Evolutionary conservation across 2,888 invertebrate species (phyloP), one percentile per base, ranked within the genome.

Genomic region (Hirtodrosophila alboralis): DNA sequence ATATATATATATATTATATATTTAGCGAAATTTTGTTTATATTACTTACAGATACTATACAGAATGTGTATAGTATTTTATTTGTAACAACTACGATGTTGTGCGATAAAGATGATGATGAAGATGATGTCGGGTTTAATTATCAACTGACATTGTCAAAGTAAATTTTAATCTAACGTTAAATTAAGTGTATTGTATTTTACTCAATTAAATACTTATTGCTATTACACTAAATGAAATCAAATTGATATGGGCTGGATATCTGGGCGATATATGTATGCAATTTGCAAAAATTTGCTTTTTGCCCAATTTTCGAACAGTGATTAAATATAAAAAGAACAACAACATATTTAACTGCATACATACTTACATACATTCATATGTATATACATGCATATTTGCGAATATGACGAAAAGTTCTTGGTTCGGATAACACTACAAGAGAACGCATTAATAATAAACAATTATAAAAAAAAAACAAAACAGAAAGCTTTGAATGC

Each of bases 341-440:
- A 23, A 23, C 6, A 9, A 34, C 9, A 31, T 33, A 33, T 13
- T 26, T 44, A 33, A 3, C 8, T 31, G 31, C 14, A 23, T 10
- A 23, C 28, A 47, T 28, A 34, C 16, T 27, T 10, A 12, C 13
- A 31, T 21, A 49, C 10, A 34, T 21, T 27, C 12, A 45, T 27
- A 18, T 26, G 26, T 30, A 53, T 47, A 27, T 53, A 45, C 27
- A 36, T 53, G 47, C 13, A 36, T 31, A 40, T 53, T 33, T 45
- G 6, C 8, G 45, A 7, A 10, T 10, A 12, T 16, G 38, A 13
- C 23, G 8, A 28, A n/a, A 10, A 44, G 13, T 13, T 36, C 13
- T 36, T 28, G 18, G 14, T 53, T 48, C 31, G 33, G 14, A n/a
- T n/a, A n/a, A 27, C 6, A 57, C n/a, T 14, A 34, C 16, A 23